Base-by-base conservation (phyloP, 1,140 invertebrate species). In the Tribolium castaneum region DNA sequence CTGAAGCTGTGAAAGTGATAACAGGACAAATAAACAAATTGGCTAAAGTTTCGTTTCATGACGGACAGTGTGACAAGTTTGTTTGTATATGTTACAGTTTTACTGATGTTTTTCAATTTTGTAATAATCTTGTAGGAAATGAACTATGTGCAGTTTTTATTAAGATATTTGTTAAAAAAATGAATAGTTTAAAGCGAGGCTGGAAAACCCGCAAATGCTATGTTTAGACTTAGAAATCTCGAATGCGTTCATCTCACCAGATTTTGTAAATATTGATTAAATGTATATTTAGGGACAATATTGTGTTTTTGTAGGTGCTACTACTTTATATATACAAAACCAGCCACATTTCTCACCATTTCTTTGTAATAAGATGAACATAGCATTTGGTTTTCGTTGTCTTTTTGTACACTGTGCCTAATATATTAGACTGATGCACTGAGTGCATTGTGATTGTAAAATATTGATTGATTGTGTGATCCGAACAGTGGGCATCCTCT, bases 401-500 rank as follows among this genome's bases (percentile, higher is more conserved):
- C 75, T 82, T 52, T 76, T 82, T 84, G 79, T 84, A 84, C 80
- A 84, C 83, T 83, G 84, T 85, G 84, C 83, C 84, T 85, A 85
- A 84, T 83, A 74, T 81, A 80, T 84, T 84, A 84, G 82, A 85
- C 82, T 82, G 80, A 83, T 79, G 82, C 81, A 81, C 78, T 62
- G 50, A 73, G 77, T 82, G 78, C 73, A 80, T 77, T 78, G 81
- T 85, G 82, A 82, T 85, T 82, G 81, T 82, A 82, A 66, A 66
- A 66, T 35, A 76, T 80, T 78, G 80, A 78, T 80, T 82, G 59
- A 76, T 76, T 79, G 75, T 74, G 70, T 82, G 84, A 86, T 86
- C 85, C 85, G 85, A 84, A 82, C 73, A 85, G 85, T 86, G 85
- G 85, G 82, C 83, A 81, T 85, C 30, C 72, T 80, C 77, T 84